Percentiles rank a stretch among this genome's conserved stretches.
phyloP scores from a whole-genome alignment of 1,140 invertebrate species.

The Oedothorax gibbosus region DNA sequence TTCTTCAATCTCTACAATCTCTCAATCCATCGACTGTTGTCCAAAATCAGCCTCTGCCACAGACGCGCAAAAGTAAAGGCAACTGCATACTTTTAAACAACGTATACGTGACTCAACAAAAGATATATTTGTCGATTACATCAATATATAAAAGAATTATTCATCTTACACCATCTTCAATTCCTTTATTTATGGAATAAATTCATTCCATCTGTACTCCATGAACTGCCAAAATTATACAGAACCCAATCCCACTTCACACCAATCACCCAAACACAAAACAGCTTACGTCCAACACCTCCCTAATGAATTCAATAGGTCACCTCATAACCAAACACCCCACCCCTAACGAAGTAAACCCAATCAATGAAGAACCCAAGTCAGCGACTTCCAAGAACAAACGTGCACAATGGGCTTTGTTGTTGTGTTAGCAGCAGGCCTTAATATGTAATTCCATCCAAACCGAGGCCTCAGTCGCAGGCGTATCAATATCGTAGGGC shows the following conservation, averaged over 20 bases:
- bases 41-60: too few species aligned
- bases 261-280: neutral
- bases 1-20: too few species aligned
- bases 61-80: too few species aligned
- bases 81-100: too few species aligned
- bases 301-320: neutral
- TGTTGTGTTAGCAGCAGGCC: conserved; percentile 9
- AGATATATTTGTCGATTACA: too few species aligned
- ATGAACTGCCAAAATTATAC: neutral
- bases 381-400: neutral
- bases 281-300: neutral
- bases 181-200: too few species aligned
- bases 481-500: conserved; percentile 41
- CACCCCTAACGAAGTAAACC: neutral
- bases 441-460: conserved; percentile 26
- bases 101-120: too few species aligned
- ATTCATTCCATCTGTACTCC: neutral
- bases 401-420: neutral
- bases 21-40: too few species aligned
- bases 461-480: neutral
- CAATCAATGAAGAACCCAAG: too few species aligned
- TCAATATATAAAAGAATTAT: too few species aligned
- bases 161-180: too few species aligned
- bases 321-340: neutral
- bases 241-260: neutral